Percentiles rank a stretch among this genome's conserved stretches.
phyloP scores from a whole-genome alignment of 2,888 invertebrate species.

The Tillus elongatus region DNA sequence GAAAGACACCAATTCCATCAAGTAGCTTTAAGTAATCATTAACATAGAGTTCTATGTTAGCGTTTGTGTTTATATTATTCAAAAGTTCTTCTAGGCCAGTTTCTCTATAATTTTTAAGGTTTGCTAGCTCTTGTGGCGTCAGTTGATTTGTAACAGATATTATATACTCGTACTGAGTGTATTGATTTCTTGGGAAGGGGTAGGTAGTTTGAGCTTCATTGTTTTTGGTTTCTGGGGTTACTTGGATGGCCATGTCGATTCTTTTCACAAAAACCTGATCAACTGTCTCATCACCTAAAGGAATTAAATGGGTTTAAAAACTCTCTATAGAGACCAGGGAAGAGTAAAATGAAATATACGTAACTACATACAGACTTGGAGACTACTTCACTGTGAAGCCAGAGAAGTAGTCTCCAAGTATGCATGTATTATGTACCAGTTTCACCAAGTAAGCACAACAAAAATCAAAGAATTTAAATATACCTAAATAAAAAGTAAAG shows the following conservation, averaged over 20 bases:
- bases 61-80: constrained; percentile 31
- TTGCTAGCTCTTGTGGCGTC: constrained; percentile 14
- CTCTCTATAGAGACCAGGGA: too few relatives aligned
- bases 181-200: constrained; percentile 58
- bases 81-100: constrained; percentile 31
- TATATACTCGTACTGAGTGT: constrained; percentile 56
- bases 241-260: constrained; percentile 52
- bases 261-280: constrained; percentile 49
- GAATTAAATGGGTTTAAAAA: too few relatives aligned
- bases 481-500: too few relatives aligned
- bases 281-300: constrained; percentile 49
- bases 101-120: constrained; percentile 30
- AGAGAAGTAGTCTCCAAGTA: too few relatives aligned
- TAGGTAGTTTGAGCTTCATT: constrained; percentile 58
- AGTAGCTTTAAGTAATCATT: constrained; percentile 51
- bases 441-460: too few relatives aligned
- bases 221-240: constrained; percentile 41
- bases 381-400: too few relatives aligned
- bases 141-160: constrained; percentile 22
- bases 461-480: too few relatives aligned
- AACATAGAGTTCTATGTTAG: constrained; percentile 49
- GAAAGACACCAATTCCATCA: constrained; percentile 6
- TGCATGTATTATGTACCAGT: too few relatives aligned
- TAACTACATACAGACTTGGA: too few relatives aligned
- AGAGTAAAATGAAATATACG: too few relatives aligned